Evolutionary conservation across 2,888 invertebrate genomes (phyloP).

Genomic region (Heliconius aoede): DNA sequence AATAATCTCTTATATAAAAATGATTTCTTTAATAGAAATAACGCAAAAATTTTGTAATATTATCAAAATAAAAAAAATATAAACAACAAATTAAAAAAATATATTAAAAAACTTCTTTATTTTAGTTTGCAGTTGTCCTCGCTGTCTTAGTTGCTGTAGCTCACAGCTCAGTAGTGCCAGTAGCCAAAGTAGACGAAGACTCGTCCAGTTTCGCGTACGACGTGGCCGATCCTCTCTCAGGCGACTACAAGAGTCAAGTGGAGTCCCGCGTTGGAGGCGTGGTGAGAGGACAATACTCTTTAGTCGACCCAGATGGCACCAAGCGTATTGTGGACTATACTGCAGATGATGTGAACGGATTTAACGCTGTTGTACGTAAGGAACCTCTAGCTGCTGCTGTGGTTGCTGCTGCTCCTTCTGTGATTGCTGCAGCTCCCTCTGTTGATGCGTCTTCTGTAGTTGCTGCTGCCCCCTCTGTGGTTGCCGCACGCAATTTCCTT

Average conservation of each 20-base stretch:
- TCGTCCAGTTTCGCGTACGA: conserved; percentile 79
- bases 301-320: conserved; percentile 81
- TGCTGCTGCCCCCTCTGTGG: conserved; percentile 37
- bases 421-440: conserved; percentile 46
- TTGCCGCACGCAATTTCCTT: conserved; percentile 12
- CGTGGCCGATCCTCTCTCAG: conserved; percentile 82
- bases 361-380: conserved; percentile 82
- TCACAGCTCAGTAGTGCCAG: conserved; percentile 78
- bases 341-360: conserved; percentile 79
- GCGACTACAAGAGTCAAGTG: conserved; percentile 82
- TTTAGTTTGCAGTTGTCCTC: conserved; percentile 73
- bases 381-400: conserved; percentile 65
- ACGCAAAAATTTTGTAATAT: not conserved
- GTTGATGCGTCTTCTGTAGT: conserved; percentile 42
- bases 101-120: conserved; percentile 30
- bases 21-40: not conserved
- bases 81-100: not conserved
- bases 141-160: conserved; percentile 73
- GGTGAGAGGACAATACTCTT: conserved; percentile 81
- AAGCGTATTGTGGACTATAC: conserved; percentile 82
- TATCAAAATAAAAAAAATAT: not conserved
- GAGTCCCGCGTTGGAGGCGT: conserved; percentile 78
- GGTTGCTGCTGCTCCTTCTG: conserved; percentile 48
- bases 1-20: not conserved
- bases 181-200: conserved; percentile 64